Conservation (phyloP, 2,888 invertebrate genomes). For the Unio pictorum region DNA sequence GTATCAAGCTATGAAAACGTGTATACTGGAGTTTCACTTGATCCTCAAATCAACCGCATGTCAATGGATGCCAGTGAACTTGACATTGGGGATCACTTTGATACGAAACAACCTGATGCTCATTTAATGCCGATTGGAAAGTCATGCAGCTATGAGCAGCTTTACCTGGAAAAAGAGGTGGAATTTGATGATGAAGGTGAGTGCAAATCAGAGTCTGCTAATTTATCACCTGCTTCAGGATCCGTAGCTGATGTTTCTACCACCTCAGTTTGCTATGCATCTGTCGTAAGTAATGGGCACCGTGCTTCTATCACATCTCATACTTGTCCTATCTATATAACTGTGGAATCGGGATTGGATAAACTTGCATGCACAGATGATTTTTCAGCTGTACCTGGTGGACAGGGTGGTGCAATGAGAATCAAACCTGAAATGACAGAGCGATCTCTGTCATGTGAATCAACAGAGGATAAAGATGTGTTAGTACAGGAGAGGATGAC, state of each 20-base stretch:
- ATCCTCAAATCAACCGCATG: constrained; percentile 46
- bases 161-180: constrained; percentile 47
- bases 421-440: constrained; percentile 25
- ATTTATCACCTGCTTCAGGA: constrained; percentile 36
- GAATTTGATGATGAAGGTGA: constrained; percentile 40
- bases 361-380: constrained; percentile 37
- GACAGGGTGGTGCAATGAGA: constrained; percentile 11
- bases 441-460: constrained; percentile 42
- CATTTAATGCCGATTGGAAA: constrained; percentile 47
- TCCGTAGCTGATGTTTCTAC: constrained; percentile 21
- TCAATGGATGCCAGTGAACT: constrained; percentile 51
- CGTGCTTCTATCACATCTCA: constrained; percentile 22
- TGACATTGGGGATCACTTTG: constrained; percentile 65
- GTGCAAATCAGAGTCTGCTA: constrained; percentile 29
- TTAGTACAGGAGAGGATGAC: constrained; percentile 9
- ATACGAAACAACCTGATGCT: constrained; percentile 56
- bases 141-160: constrained; percentile 62
- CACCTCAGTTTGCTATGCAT: background rate
- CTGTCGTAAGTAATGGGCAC: constrained; percentile 15
- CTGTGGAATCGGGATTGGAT: constrained; percentile 61
- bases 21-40: constrained; percentile 51
- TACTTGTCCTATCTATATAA: constrained; percentile 56
- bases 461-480: constrained; percentile 16
- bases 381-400: constrained; percentile 14
- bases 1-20: constrained; percentile 59